Percentiles rank a stretch among this genome's conserved stretches.
phyloP scores from a whole-genome alignment of 2,113 vertebrate species.

The Silurus glanis region DNA sequence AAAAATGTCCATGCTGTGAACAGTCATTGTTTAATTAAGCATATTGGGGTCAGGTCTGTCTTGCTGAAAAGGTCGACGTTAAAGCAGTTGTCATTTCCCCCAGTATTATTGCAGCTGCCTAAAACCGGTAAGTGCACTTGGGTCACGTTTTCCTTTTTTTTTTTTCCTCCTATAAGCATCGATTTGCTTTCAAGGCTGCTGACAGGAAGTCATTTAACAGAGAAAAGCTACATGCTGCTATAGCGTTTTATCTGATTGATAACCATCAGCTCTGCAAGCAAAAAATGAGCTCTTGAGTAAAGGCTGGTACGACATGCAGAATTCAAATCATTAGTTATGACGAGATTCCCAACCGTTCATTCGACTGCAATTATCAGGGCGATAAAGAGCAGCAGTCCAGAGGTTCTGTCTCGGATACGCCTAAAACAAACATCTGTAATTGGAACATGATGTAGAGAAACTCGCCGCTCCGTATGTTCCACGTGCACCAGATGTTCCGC shows the following conservation, averaged over 20 bases:
- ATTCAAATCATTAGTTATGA: slow-evolving; percentile 38
- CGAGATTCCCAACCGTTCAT: slow-evolving; percentile 6
- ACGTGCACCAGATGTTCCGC: neutral
- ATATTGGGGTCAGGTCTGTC: slow-evolving; percentile 13
- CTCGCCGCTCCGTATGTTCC: neutral
- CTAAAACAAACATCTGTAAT: neutral
- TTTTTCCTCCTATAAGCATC: slow-evolving; percentile 47
- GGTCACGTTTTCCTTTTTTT: slow-evolving; percentile 35
- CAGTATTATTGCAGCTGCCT: slow-evolving; percentile 56
- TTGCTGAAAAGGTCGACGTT: slow-evolving; percentile 58
- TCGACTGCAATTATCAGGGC: neutral
- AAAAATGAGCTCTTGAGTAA: slow-evolving; percentile 39
- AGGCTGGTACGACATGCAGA: slow-evolving; percentile 42
- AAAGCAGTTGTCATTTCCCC: slow-evolving; percentile 60
- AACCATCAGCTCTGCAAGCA: slow-evolving; percentile 32
- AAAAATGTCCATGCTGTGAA: neutral
- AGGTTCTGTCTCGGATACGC: neutral
- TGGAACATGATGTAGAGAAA: neutral
- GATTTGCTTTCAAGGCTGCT: slow-evolving; percentile 67
- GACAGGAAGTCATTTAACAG: slow-evolving; percentile 52
- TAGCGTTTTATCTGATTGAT: slow-evolving; percentile 58
- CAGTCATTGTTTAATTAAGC: neutral
- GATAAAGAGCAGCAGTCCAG: neutral
- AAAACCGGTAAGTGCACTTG: slow-evolving; percentile 47
- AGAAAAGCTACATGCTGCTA: slow-evolving; percentile 26